Conservation (phyloP, 2,888 invertebrate genomes). For the Synergus gifuensis region DNA sequence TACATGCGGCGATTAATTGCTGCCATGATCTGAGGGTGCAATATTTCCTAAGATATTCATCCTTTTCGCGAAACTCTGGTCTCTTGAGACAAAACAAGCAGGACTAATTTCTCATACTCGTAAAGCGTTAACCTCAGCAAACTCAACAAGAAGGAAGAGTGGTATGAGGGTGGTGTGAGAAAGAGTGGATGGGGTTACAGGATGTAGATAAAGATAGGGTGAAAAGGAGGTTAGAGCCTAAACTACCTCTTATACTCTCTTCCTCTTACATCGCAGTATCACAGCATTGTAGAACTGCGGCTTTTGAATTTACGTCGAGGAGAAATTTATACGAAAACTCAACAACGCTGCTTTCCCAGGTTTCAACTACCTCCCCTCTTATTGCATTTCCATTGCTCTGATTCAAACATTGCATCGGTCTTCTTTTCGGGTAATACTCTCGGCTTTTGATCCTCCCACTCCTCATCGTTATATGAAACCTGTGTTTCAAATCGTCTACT, state of each 20-base stretch:
- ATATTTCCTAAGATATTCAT: conserved; percentile 32
- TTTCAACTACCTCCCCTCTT: conserved; percentile 43
- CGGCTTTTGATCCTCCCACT: neutral
- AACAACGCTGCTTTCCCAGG: conserved; percentile 59
- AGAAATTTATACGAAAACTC: conserved; percentile 72
- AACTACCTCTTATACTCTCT: conserved; percentile 32
- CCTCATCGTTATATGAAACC: no score
- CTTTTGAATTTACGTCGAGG: conserved; percentile 66
- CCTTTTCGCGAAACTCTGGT: conserved; percentile 11
- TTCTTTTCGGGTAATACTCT: neutral
- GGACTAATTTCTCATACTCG: conserved; percentile 49
- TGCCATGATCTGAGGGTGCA: neutral
- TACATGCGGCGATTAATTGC: neutral
- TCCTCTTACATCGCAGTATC: neutral
- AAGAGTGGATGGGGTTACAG: neutral
- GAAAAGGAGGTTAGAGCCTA: conserved; percentile 34
- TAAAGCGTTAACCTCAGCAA: conserved; percentile 47
- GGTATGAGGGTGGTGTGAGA: conserved; percentile 41
- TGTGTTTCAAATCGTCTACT: conserved; percentile 19
- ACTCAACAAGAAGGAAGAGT: conserved; percentile 44
- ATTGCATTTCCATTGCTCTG: neutral
- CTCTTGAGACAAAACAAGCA: conserved; percentile 48
- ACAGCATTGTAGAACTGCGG: conserved; percentile 39
- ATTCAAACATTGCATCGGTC: neutral
- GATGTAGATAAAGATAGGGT: conserved; percentile 14